These are phyloP conservation scores for Cheirogaleus major DNA, from an alignment of 2,797 vertebrate genomes.

Conservation along the genomic window DNA sequence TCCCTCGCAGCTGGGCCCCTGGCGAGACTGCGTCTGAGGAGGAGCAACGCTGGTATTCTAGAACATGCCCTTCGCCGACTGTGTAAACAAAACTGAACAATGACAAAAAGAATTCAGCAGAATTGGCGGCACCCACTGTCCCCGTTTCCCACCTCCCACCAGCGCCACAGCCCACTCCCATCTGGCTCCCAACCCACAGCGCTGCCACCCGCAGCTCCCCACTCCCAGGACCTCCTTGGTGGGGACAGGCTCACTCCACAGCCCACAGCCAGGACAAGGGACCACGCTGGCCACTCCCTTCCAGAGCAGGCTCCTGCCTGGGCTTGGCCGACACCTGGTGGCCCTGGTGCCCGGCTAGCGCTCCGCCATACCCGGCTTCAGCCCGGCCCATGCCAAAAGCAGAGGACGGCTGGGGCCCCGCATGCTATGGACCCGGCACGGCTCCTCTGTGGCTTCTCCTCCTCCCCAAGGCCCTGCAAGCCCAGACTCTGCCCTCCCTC, in stretches of 20 bases:
- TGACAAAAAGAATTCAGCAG: background rate
- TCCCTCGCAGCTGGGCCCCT: background rate
- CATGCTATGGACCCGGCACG: fast-evolving
- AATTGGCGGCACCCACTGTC: slow-evolving; percentile 25
- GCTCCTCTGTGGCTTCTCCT: background rate
- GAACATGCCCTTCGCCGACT: background rate
- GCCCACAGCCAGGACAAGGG: background rate
- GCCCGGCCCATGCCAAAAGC: fast-evolving
- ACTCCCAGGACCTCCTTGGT: background rate
- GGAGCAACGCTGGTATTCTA: background rate
- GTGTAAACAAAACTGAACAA: slow-evolving; percentile 1
- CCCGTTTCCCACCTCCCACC: slow-evolving; percentile 35
- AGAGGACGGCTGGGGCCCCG: background rate
- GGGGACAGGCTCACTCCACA: fast-evolving
- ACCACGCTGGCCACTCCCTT: background rate
- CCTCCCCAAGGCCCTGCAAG: background rate
- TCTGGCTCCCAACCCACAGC: background rate
- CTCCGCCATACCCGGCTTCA: background rate
- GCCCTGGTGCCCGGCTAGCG: background rate
- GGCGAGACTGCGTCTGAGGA: background rate
- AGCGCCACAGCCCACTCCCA: slow-evolving; percentile 21
- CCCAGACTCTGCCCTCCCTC: background rate
- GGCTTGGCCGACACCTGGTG: fast-evolving
- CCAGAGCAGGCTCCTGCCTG: fast-evolving
- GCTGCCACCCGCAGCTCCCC: background rate